Base-by-base conservation (phyloP, 2,888 invertebrate genomes). In the Dolomedes plantarius region DNA sequence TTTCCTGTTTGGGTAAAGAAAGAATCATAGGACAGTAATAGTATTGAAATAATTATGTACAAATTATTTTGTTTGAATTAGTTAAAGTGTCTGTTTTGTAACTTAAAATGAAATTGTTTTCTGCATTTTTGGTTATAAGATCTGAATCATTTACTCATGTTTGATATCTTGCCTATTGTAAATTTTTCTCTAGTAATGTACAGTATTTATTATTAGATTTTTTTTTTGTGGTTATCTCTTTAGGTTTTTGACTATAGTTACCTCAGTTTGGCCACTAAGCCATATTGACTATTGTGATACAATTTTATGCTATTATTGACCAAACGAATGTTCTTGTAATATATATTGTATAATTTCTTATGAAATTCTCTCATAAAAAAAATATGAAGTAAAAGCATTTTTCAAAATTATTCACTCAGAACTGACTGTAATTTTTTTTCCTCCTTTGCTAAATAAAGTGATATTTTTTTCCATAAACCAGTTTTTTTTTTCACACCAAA, bases 401-500 rank as follows among this genome's bases (percentile, higher is more conserved):
- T 46, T 46, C 41, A 46, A 46, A 46, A 46, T 46, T 46, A 46
- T 46, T 13, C 2, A 46, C 41, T 46, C 41, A 5, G 41, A 7
- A 46, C 16, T 46, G 41, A 13, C 16, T 46, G 41, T 46, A 46
- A 16, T 46, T 46, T 36, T n/a, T 36, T 46, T 46, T 46, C 41
- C 41, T 46, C 41, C 41, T 46, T 46, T 46, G 41, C 41, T 46
- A 46, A 46, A 46, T 46, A 46, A 46, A 46, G 41, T 46, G 41
- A 46, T 46, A 46, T 46, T 46, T 46, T 46, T 46, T 46, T 46
- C 41, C n/a, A n/a, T n/a, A n/a, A n/a, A n/a, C n/a, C n/a, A n/a
- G n/a, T n/a, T n/a, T n/a, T n/a, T n/a, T n/a, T n/a, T n/a, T n/a
- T n/a, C n/a, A n/a, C n/a, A n/a, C n/a, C n/a, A n/a, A n/a, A n/a